Evolutionary conservation across 1,140 invertebrate species (phyloP), one percentile per base, ranked within the genome.

Genomic region (Drosophila ogumai): DNA sequence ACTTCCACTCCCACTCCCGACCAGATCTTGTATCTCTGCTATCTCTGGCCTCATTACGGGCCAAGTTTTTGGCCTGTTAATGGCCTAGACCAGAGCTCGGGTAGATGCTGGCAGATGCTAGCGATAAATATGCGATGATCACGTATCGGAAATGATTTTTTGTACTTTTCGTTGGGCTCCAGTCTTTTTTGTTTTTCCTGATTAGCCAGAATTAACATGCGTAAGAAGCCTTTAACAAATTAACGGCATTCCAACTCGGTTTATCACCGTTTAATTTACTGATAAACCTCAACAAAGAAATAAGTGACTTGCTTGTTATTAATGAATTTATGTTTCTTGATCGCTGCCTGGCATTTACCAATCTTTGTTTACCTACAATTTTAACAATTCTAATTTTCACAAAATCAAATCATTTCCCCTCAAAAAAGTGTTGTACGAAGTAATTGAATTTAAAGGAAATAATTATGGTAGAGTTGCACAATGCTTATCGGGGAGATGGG

Each of bases 61-160:
- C 65, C 52, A 58, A 64, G 49, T 58, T 66, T 49, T 66, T 49
- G 57, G 75, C 85, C 72, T 88, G 72, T 87, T 88, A 88, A 88
- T 87, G 84, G 84, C 73, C 64, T 72, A 73, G 69, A 59, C 54
- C 67, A 72, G 43, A 15, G 65, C 50, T 55, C 0, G 2, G 52
- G 13, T 55, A 41, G 34, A 17, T 54, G 50, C 47, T 44, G 47
- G 41, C 28, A 74, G 84, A 88, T 88, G 80, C 55, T 77, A 57
- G 72, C 84, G 85, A 88, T 88, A 88, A 88, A 90, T 88, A 90
- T 90, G 81, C 84, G 81, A 79, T 77, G 84, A 88, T 88, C 80
- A 88, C 77, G 84, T 90, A 86, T 87, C 82, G 68, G 60, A 69
- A 77, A 63, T 80, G 64, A 82, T 52, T 64, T 74, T 63, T 43